phyloP scores from a whole-genome alignment of 2,797 vertebrate genomes.

The Rhinoraja longicauda region DNA sequence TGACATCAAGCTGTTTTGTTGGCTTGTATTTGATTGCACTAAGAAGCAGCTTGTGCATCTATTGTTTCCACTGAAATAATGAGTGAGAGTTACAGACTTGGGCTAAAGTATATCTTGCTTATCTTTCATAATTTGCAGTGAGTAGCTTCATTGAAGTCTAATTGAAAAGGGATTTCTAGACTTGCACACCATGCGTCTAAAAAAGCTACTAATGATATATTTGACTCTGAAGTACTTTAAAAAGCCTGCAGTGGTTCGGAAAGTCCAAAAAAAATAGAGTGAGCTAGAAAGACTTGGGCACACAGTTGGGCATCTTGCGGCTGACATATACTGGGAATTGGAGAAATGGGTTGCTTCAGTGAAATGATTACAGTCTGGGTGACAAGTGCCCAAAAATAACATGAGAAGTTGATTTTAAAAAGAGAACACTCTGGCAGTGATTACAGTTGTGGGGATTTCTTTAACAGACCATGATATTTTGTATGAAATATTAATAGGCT shows the following conservation, averaged over 20 bases:
- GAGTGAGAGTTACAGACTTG: not conserved
- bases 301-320: not conserved
- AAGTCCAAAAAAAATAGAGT: not conserved
- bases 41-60: not conserved
- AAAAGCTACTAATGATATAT: not conserved
- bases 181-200: not conserved
- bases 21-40: not conserved
- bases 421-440: not conserved
- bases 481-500: conserved; percentile 2
- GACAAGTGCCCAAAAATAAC: not conserved
- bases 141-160: not conserved
- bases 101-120: not conserved
- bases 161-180: not conserved
- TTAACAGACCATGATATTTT: not conserved
- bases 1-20: not conserved
- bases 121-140: not conserved
- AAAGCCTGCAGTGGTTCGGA: not conserved
- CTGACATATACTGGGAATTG: not conserved
- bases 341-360: not conserved
- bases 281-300: not conserved
- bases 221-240: not conserved
- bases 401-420: not conserved
- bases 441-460: not conserved
- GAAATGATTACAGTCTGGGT: not conserved
- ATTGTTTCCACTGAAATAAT: not conserved